Conservation (phyloP, 30 jellyfish, hydroid and myxozoan species). For the Turritopsis dohrnii region DNA sequence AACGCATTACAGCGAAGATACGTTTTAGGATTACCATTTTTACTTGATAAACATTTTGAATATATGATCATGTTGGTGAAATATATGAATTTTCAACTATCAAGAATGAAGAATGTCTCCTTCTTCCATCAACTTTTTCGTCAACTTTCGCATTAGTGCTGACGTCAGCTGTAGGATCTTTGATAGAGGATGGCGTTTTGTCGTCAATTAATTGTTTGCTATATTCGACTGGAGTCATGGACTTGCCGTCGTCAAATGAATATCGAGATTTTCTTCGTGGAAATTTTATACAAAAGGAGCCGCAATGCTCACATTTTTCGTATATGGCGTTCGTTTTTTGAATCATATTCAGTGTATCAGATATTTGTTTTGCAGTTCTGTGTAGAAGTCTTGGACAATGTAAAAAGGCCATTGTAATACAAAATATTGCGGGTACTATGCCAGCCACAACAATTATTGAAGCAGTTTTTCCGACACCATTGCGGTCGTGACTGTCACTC, state of each 20-base stretch:
- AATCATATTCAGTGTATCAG: not conserved
- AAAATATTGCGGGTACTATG: conserved; percentile 2
- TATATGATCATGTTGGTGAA: not conserved
- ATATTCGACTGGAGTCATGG: not conserved
- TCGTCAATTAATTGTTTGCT: not conserved
- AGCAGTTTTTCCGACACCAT: conserved; percentile 7
- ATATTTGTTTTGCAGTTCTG: not conserved
- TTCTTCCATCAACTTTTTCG: not conserved
- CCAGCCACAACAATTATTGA: conserved; percentile 13
- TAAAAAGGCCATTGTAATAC: not conserved
- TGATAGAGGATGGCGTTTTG: not conserved
- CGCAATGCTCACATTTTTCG: not conserved
- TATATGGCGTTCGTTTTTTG: not conserved
- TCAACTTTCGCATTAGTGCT: not conserved
- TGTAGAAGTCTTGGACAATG: conserved; percentile 8
- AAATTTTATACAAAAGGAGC: not conserved
- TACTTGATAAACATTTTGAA: not conserved
- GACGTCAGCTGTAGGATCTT: not conserved
- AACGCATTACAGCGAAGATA: too few species aligned
- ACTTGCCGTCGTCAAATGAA: not conserved
- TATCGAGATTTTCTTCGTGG: not conserved
- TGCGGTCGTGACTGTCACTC: not conserved
- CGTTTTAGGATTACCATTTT: too few species aligned
- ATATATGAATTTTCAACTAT: not conserved
- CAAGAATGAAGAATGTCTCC: not conserved